phyloP scores from a whole-genome alignment of 2,888 invertebrate genomes.

The Graphium colonna region DNA sequence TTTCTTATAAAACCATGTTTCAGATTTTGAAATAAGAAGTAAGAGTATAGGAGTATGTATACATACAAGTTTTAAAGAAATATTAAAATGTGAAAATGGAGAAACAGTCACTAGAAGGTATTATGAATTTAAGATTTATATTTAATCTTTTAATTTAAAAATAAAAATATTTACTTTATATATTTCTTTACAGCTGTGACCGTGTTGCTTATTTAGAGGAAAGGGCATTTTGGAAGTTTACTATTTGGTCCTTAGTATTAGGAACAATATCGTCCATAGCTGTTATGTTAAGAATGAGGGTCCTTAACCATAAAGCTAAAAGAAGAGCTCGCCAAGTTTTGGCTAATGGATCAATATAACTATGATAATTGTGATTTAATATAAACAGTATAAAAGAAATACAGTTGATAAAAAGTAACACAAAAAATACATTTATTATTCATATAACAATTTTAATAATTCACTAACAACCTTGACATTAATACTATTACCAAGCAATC shows the following conservation, averaged over 20 bases:
- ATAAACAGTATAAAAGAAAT: background rate
- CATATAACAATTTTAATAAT: conserved; percentile 83
- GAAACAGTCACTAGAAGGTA: conserved; percentile 89
- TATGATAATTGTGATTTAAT: background rate
- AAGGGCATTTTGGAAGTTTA: conserved; percentile 90
- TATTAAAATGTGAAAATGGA: conserved; percentile 88
- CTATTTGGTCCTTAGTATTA: conserved; percentile 83
- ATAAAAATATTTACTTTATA: conserved; percentile 12
- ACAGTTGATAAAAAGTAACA: background rate
- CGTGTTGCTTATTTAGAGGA: conserved; percentile 91
- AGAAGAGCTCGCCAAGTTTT: conserved; percentile 86
- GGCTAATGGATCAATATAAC: conserved; percentile 79
- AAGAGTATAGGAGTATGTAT: conserved; percentile 90
- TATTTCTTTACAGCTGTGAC: conserved; percentile 85
- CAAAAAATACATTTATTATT: conserved; percentile 36
- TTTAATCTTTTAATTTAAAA: background rate
- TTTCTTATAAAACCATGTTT: background rate
- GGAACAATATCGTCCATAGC: conserved; percentile 83
- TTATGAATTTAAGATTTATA: conserved; percentile 5
- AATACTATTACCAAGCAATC: conserved; percentile 92
- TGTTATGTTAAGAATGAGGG: conserved; percentile 83
- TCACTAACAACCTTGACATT: conserved; percentile 91
- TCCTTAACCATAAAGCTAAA: conserved; percentile 83
- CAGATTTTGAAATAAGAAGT: conserved; percentile 90
- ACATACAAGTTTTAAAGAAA: conserved; percentile 91